A percentile compares a stretch with the other conserved stretches of the same genome.
Conservation (phyloP, 2,888 invertebrate genomes). For the Agrotis puta region DNA sequence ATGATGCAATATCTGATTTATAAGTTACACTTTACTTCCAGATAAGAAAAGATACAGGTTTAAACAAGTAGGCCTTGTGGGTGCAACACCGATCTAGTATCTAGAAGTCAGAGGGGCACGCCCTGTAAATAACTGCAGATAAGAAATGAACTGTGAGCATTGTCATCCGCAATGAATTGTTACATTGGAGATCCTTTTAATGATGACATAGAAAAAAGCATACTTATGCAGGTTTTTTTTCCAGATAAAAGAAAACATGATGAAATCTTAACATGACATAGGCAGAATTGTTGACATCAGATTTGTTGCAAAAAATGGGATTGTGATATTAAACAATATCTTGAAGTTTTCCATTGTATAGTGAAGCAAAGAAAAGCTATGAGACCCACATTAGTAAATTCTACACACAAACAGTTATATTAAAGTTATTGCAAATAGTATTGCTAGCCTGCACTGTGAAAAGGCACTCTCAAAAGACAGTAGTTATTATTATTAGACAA, state of each 20-base stretch:
- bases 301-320: neutral
- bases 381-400: too few species aligned
- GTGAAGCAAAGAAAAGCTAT: too few species aligned
- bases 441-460: neutral
- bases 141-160: constrained; percentile 27
- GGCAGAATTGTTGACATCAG: neutral
- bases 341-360: neutral
- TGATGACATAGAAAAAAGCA: constrained; percentile 1
- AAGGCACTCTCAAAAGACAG: too few species aligned
- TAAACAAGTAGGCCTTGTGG: constrained; percentile 22
- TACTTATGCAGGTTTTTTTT: constrained; percentile 2
- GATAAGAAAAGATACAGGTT: constrained; percentile 31
- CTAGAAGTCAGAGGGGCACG: constrained; percentile 28
- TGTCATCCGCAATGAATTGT: constrained; percentile 25
- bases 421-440: neutral
- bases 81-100: constrained; percentile 18
- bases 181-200: constrained; percentile 12
- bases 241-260: constrained; percentile 5
- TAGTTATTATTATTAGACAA: too few species aligned
- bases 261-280: constrained; percentile 5
- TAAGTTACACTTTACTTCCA: constrained; percentile 8
- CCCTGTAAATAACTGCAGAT: constrained; percentile 34
- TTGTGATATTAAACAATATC: neutral
- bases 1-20: constrained; percentile 5
- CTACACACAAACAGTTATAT: neutral